Conservation (phyloP, 2,888 invertebrate genomes). For the Loripinus fragilis region DNA sequence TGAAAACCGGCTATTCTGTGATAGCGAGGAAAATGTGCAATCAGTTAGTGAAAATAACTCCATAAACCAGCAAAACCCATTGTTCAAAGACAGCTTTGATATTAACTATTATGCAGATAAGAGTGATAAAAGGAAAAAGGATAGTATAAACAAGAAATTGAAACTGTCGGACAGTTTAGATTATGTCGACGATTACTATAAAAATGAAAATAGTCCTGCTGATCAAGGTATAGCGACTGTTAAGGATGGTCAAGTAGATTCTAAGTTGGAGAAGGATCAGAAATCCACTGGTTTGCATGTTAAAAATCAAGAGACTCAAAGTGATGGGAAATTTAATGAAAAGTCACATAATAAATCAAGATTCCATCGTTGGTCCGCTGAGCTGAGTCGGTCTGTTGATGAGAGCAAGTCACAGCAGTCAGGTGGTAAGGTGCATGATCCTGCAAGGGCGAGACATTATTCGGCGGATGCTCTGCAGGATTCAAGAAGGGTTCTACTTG, state of each 20-base stretch:
- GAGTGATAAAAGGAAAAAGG: conserved; percentile 22
- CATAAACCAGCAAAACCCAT: neutral
- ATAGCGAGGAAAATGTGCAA: conserved; percentile 10
- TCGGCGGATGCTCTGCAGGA: neutral
- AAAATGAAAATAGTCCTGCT: conserved; percentile 14
- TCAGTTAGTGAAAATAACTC: conserved; percentile 21
- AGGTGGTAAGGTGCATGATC: conserved; percentile 12
- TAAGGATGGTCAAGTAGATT: neutral
- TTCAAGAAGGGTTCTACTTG: conserved; percentile 33
- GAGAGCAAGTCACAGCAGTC: neutral
- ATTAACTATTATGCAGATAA: conserved; percentile 10
- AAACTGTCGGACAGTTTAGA: conserved; percentile 30
- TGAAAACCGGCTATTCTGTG: neutral
- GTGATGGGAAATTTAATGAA: neutral
- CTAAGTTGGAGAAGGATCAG: neutral
- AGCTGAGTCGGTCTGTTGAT: conserved; percentile 25
- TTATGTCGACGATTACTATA: conserved; percentile 56
- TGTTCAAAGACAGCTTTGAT: neutral
- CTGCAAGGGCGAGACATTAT: neutral
- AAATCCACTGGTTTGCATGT: conserved; percentile 12
- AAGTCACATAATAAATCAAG: conserved; percentile 11
- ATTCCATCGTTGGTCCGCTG: neutral
- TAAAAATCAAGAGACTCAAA: neutral
- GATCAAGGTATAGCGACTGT: neutral
- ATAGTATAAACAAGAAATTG: conserved; percentile 15